phyloP scores from a whole-genome alignment of 2,113 vertebrate genomes.

The Chaenogobius annularis region DNA sequence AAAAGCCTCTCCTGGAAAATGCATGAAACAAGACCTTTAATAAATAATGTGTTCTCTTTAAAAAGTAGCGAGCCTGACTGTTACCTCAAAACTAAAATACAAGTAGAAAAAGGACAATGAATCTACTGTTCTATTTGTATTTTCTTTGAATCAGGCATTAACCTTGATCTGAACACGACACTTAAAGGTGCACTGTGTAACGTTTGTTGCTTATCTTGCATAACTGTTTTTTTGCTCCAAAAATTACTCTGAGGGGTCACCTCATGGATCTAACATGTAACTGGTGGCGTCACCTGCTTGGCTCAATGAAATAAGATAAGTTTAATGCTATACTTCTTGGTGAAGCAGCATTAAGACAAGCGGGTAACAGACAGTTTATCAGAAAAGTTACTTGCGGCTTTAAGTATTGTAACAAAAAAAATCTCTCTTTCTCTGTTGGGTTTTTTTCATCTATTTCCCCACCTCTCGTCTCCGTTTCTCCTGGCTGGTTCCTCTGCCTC shows the following conservation, averaged over 20 bases:
- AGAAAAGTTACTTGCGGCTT: not conserved
- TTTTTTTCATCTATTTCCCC: constrained; percentile 1
- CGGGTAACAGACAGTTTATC: not conserved
- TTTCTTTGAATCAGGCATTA: too few relatives aligned
- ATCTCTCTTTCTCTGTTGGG: not conserved
- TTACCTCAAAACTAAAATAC: too few relatives aligned
- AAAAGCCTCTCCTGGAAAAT: not conserved
- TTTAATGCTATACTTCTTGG: not conserved
- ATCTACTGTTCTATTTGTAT: too few relatives aligned
- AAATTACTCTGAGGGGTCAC: too few relatives aligned
- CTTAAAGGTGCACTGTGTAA: too few relatives aligned
- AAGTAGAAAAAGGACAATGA: too few relatives aligned
- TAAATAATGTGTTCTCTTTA: too few relatives aligned
- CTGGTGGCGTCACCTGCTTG: not conserved
- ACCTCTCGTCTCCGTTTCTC: not conserved
- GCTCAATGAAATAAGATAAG: not conserved
- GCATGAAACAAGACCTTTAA: too few relatives aligned
- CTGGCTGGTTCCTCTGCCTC: not conserved
- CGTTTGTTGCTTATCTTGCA: too few relatives aligned
- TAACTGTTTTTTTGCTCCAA: too few relatives aligned
- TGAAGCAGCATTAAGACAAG: not conserved
- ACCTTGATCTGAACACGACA: not conserved
- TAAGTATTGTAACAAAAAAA: not conserved
- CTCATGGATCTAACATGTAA: too few relatives aligned
- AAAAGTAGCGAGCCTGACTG: too few relatives aligned